These are phyloP conservation scores for Drosophila murphyi DNA, from an alignment of 1,140 invertebrate genomes.

Conservation along the genomic window DNA sequence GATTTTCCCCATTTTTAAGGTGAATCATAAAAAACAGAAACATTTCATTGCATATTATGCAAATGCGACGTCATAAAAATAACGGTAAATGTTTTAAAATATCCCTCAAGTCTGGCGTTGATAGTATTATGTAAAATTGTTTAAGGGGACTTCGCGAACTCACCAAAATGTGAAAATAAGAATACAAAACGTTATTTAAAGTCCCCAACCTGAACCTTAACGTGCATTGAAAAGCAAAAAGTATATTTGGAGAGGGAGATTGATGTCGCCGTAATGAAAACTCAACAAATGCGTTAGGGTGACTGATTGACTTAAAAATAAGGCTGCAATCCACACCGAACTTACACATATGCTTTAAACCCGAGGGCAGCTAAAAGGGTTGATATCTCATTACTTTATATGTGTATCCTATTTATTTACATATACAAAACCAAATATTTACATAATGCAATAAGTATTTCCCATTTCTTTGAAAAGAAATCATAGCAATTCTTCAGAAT, in stretches of 20 bases:
- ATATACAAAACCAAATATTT: too few relatives aligned
- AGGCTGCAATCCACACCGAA: too few relatives aligned
- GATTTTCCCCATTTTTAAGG: conserved; percentile 12
- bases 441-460: too few relatives aligned
- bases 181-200: conserved; percentile 23
- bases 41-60: conserved; percentile 68
- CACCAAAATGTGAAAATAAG: neutral
- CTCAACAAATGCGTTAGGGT: neutral
- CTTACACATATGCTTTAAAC: too few relatives aligned
- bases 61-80: conserved; percentile 53
- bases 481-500: too few relatives aligned
- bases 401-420: too few relatives aligned
- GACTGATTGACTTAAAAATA: neutral
- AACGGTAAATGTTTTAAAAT: conserved; percentile 46
- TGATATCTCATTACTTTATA: too few relatives aligned
- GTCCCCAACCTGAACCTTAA: conserved; percentile 5
- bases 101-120: neutral
- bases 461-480: too few relatives aligned
- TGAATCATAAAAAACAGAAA: conserved; percentile 33
- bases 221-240: conserved; percentile 8
- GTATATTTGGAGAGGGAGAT: conserved; percentile 20
- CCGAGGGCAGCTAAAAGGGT: too few relatives aligned
- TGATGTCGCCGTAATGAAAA: conserved; percentile 19
- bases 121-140: conserved; percentile 20
- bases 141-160: neutral